Conservation (phyloP, 2,797 vertebrate genomes). For the Cryptoblepharus egeriae region DNA sequence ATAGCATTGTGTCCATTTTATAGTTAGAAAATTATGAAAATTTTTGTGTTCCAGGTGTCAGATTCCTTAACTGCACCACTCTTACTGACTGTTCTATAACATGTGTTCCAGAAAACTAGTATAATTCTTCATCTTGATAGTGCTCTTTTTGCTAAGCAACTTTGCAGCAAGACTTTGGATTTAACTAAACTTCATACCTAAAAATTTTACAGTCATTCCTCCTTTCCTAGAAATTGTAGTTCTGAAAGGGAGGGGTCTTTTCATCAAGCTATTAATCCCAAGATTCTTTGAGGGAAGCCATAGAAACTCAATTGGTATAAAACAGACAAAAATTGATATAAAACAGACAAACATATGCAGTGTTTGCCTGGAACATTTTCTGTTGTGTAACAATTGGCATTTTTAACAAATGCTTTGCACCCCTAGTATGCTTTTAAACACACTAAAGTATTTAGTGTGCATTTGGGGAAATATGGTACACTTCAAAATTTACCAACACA, state of each 20-base stretch:
- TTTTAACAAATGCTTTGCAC: not conserved
- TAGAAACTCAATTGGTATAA: not conserved
- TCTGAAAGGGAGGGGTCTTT: not conserved
- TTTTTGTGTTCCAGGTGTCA: too few species aligned
- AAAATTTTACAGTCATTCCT: not conserved
- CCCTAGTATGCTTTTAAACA: not conserved
- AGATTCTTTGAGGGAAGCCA: not conserved
- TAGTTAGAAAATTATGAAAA: not conserved
- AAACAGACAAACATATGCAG: not conserved
- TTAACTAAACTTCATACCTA: not conserved
- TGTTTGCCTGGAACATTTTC: not conserved
- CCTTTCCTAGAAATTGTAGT: not conserved
- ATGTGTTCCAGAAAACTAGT: not conserved
- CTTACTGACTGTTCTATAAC: too few species aligned
- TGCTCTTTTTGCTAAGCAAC: too few species aligned
- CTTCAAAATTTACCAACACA: not conserved
- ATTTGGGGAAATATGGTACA: not conserved
- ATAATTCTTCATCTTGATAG: not conserved
- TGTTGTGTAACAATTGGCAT: not conserved
- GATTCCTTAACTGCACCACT: too few species aligned
- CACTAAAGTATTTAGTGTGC: not conserved
- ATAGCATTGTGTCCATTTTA: not conserved
- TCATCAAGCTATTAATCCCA: not conserved
- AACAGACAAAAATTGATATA: not conserved
- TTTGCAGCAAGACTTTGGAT: not conserved